Conservation (phyloP, 2,888 invertebrate genomes). For the Anaspis maculata region DNA sequence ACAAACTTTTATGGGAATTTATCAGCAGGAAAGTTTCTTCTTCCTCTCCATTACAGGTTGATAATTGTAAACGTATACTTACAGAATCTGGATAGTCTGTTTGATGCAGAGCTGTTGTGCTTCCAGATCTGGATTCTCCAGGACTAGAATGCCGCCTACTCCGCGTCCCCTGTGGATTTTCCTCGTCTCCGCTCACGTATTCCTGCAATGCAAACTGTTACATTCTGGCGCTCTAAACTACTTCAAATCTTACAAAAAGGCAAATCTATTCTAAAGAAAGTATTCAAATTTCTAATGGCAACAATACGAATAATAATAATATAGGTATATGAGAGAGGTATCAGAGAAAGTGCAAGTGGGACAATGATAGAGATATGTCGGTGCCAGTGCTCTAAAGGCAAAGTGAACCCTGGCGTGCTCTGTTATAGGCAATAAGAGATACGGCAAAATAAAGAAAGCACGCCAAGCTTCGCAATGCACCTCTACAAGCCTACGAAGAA, state of each 20-base stretch:
- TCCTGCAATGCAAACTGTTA: constrained; percentile 49
- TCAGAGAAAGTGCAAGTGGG: constrained; percentile 31
- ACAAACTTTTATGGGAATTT: too few relatives aligned
- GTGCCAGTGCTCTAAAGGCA: constrained; percentile 39
- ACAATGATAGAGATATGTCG: constrained; percentile 41
- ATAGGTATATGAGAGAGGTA: constrained; percentile 18
- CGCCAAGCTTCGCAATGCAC: constrained; percentile 21
- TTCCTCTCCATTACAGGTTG: too few relatives aligned
- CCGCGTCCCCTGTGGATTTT: constrained; percentile 48
- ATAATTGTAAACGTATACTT: too few relatives aligned
- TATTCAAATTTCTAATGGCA: neutral
- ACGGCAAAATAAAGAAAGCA: constrained; percentile 1
- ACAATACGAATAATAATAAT: constrained; percentile 2
- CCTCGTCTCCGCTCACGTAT: constrained; percentile 54
- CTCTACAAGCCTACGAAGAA: constrained; percentile 32
- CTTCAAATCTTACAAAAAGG: neutral
- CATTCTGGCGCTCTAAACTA: neutral
- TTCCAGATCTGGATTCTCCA: constrained; percentile 60
- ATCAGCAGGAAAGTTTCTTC: too few relatives aligned
- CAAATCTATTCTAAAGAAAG: neutral
- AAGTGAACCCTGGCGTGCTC: constrained; percentile 17
- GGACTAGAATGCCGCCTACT: constrained; percentile 61
- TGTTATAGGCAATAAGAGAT: neutral
- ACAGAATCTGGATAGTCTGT: constrained; percentile 55
- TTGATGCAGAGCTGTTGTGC: constrained; percentile 53